Conservation (phyloP, 1,140 invertebrate genomes). For the Harlomillsia oculata region DNA sequence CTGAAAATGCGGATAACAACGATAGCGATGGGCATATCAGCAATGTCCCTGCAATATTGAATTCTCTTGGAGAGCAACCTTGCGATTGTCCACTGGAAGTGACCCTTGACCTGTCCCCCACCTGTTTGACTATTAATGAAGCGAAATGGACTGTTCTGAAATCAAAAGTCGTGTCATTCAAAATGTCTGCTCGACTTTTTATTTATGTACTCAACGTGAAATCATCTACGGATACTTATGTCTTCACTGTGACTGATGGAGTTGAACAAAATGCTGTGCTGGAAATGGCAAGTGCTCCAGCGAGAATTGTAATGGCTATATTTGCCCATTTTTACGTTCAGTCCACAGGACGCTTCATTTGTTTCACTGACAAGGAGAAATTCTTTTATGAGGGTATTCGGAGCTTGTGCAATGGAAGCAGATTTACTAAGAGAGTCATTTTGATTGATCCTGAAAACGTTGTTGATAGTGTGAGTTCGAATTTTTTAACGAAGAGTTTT, state of each 20-base stretch:
- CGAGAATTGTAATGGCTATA: background rate
- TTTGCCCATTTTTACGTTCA: constrained; percentile 1
- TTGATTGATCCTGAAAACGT: too few relatives aligned
- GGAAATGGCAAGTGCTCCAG: background rate
- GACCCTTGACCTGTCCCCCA: background rate
- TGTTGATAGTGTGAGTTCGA: background rate
- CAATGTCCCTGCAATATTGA: background rate
- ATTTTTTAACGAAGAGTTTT: background rate
- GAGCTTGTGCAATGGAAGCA: too few relatives aligned
- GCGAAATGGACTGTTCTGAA: background rate
- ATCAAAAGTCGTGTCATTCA: background rate
- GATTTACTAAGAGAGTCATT: too few relatives aligned
- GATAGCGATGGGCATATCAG: too few relatives aligned
- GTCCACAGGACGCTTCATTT: background rate
- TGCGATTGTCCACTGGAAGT: background rate
- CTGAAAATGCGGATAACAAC: too few relatives aligned
- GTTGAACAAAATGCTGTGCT: background rate
- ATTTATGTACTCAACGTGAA: too few relatives aligned
- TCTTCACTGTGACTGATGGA: background rate
- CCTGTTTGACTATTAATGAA: background rate
- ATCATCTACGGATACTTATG: background rate
- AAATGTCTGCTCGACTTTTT: background rate
- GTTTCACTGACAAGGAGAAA: background rate
- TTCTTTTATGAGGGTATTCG: constrained; percentile 8
- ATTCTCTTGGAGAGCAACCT: background rate